A percentile compares a stretch with the other conserved stretches of the same genome.
Conservation (phyloP, 2,888 invertebrate species). For the Trachelus stipa region DNA sequence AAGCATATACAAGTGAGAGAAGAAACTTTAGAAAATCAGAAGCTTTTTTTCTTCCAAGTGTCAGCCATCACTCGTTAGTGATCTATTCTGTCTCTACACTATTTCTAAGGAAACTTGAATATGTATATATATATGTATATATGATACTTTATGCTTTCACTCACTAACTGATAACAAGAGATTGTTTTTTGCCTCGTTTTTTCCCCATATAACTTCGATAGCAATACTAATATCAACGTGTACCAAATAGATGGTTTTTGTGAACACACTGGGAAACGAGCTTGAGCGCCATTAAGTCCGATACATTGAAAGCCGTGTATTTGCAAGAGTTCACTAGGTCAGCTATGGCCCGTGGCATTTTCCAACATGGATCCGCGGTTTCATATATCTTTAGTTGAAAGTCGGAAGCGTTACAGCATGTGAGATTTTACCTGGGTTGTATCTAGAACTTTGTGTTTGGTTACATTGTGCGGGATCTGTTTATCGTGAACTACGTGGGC, state of each 20-base stretch:
- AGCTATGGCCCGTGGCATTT: conserved; percentile 25
- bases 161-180: background rate
- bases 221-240: background rate
- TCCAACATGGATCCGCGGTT: conserved; percentile 33
- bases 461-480: background rate
- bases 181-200: background rate
- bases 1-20: background rate
- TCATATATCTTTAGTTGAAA: conserved; percentile 20
- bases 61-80: background rate
- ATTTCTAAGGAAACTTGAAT: background rate
- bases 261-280: background rate
- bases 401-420: background rate
- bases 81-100: background rate
- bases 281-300: background rate
- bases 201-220: background rate
- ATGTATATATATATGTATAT: too few species aligned
- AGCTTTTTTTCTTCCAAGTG: background rate
- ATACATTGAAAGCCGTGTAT: background rate
- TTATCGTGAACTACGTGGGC: background rate
- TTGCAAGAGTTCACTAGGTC: conserved; percentile 12
- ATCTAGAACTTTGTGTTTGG: background rate
- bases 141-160: background rate
- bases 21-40: background rate
- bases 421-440: background rate
- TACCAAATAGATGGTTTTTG: background rate